Percentiles rank a stretch among this genome's conserved stretches.
These are phyloP conservation scores for Spicauda simplicius DNA, from an alignment of 2,888 invertebrate genomes.

Conservation along the genomic window DNA sequence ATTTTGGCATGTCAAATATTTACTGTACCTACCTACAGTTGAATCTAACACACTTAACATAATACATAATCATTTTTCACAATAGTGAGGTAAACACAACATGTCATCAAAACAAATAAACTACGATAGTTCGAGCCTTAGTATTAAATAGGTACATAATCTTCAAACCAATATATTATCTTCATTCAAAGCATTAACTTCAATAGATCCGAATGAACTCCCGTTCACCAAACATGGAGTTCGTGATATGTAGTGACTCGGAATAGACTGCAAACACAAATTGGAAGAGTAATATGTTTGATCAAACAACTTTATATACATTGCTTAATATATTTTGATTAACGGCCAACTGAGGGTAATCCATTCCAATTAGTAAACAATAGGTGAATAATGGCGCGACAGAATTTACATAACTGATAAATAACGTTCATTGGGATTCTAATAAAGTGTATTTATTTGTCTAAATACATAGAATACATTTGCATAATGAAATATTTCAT, in stretches of 20 bases:
- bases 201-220: background rate
- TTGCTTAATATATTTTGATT: background rate
- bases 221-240: background rate
- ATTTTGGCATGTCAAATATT: background rate
- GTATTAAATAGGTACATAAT: too few species aligned
- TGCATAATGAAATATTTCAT: background rate
- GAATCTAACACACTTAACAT: too few species aligned
- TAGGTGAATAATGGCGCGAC: background rate
- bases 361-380: slow-evolving; percentile 14
- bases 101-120: background rate
- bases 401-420: background rate
- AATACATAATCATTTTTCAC: too few species aligned
- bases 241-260: background rate
- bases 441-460: background rate
- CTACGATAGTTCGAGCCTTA: too few species aligned
- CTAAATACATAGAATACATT: background rate
- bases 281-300: slow-evolving; percentile 7
- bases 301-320: background rate
- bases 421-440: background rate
- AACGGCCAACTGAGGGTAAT: background rate
- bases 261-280: background rate
- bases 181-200: background rate
- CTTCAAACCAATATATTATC: background rate
- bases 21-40: background rate
- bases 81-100: background rate